phyloP scores from a whole-genome alignment of 2,888 invertebrate species.

The Sminthurides aquaticus region DNA sequence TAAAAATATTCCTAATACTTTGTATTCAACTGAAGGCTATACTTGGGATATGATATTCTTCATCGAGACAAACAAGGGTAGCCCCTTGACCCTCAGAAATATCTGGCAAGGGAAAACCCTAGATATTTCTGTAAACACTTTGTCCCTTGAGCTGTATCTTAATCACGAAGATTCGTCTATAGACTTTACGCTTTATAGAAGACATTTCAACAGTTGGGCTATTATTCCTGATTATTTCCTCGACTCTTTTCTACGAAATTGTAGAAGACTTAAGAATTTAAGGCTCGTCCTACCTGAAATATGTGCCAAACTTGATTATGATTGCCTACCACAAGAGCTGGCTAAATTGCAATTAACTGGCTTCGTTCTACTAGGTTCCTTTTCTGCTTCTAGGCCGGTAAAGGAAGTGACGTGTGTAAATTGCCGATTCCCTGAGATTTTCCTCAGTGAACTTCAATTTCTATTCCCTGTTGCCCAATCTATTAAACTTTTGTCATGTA shows the following conservation, averaged over 20 bases:
- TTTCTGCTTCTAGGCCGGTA: constrained; percentile 1
- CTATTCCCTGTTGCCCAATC: background rate
- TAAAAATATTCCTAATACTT: constrained; percentile 6
- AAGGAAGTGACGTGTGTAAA: constrained; percentile 5
- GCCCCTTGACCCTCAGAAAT: constrained; percentile 9
- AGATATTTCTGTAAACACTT: constrained; percentile 13
- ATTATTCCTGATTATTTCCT: constrained; percentile 18
- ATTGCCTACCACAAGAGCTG: constrained; percentile 16
- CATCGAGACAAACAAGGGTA: constrained; percentile 8
- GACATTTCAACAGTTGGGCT: constrained; percentile 6
- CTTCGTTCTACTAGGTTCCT: constrained; percentile 5
- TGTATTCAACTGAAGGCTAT: constrained; percentile 12
- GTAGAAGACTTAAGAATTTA: constrained; percentile 10
- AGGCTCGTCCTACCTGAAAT: constrained; percentile 9
- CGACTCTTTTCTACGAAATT: constrained; percentile 19
- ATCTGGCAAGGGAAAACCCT: constrained; percentile 12
- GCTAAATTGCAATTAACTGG: constrained; percentile 6
- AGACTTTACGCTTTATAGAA: constrained; percentile 4
- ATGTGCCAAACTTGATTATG: constrained; percentile 16
- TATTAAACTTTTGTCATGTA: background rate
- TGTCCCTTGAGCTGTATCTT: constrained; percentile 10
- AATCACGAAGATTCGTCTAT: constrained; percentile 2
- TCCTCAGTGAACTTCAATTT: constrained; percentile 8
- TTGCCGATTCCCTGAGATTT: constrained; percentile 13
- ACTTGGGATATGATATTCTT: constrained; percentile 19